Evolutionary conservation across 2,888 invertebrate genomes (phyloP).

Genomic region (Gymnocheta viridis): DNA sequence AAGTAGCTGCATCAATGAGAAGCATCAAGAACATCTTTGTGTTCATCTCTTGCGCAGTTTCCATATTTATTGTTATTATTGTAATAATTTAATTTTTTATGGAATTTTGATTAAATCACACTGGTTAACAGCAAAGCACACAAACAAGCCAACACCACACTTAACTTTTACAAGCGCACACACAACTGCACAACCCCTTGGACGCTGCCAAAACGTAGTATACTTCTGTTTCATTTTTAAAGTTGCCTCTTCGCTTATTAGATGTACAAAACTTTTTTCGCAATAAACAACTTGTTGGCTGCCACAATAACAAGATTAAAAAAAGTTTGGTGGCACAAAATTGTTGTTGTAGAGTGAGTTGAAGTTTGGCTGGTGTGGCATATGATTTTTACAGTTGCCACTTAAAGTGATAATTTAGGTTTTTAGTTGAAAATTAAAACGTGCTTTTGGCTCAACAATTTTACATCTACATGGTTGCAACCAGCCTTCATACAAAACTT

Average conservation of each 20-base stretch:
- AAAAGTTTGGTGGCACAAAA: constrained; percentile 44
- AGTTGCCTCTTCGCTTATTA: constrained; percentile 11
- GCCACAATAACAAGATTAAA: constrained; percentile 43
- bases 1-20: constrained; percentile 43
- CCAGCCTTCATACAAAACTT: neutral
- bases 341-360: neutral
- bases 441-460: constrained; percentile 56
- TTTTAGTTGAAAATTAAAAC: constrained; percentile 67
- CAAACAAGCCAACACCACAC: constrained; percentile 37
- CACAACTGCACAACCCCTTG: constrained; percentile 9
- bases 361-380: constrained; percentile 45
- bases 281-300: constrained; percentile 34
- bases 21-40: constrained; percentile 44
- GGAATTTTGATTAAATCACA: constrained; percentile 71
- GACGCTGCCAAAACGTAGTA: constrained; percentile 11
- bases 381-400: constrained; percentile 68
- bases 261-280: constrained; percentile 16
- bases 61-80: constrained; percentile 71
- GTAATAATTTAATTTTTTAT: constrained; percentile 70
- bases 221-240: neutral
- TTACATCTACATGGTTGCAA: constrained; percentile 11
- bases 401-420: constrained; percentile 70
- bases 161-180: constrained; percentile 15
- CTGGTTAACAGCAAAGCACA: constrained; percentile 62
- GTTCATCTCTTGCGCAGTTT: constrained; percentile 65